Conservation (phyloP, 2,113 vertebrate genomes). For the Dolichallabes microphthalmus region DNA sequence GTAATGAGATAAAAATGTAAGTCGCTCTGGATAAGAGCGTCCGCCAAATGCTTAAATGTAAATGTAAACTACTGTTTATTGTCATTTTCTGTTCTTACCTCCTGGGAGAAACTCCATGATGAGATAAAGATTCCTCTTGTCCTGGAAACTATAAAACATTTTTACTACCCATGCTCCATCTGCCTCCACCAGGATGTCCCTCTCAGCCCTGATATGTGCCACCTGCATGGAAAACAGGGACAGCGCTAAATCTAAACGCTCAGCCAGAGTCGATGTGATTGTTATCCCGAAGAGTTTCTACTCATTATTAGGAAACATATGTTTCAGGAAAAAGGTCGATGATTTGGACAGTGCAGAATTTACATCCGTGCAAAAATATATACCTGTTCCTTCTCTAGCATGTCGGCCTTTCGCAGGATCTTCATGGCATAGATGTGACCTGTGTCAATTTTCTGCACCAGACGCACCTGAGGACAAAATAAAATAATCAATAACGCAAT, state of each 20-base stretch:
- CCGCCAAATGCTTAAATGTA: too few relatives aligned
- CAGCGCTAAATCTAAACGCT: background rate
- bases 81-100: conserved; percentile 70
- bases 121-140: conserved; percentile 96
- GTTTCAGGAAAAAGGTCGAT: background rate
- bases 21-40: too few relatives aligned
- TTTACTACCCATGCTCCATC: conserved; percentile 99
- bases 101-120: conserved; percentile 99
- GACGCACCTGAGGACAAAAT: conserved; percentile 78
- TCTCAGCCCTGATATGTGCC: conserved; percentile 94
- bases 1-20: too few relatives aligned
- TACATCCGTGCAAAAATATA: background rate
- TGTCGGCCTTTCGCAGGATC: conserved; percentile 95
- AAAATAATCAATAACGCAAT: background rate
- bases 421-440: conserved; percentile 99
- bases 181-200: conserved; percentile 96
- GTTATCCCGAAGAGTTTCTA: background rate
- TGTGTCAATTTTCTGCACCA: conserved; percentile 98
- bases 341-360: background rate
- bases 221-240: conserved; percentile 71
- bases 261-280: background rate
- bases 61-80: background rate
- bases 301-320: background rate
- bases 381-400: conserved; percentile 98
- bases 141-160: conserved; percentile 99